These are phyloP conservation scores for Melangyna quadrimaculata DNA, from an alignment of 2,888 invertebrate species.

Conservation along the genomic window DNA sequence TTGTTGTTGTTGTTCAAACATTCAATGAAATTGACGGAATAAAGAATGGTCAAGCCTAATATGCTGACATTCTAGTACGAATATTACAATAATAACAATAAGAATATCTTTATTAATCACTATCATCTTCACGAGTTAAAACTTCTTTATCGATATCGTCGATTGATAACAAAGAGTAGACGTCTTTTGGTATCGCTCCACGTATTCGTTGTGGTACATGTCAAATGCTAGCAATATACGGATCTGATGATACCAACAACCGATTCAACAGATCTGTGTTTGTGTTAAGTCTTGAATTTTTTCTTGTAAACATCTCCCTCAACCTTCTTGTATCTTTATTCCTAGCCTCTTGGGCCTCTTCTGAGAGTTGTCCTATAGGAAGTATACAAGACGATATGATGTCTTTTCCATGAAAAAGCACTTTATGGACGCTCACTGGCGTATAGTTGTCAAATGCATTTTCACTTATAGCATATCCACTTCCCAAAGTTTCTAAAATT, in stretches of 20 bases:
- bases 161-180: neutral
- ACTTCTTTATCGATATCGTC: neutral
- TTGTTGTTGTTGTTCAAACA: too few species aligned
- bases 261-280: constrained; percentile 10
- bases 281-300: neutral
- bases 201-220: neutral
- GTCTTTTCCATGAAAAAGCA: constrained; percentile 5
- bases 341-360: constrained; percentile 10
- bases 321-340: constrained; percentile 8
- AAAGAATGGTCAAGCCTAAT: too few species aligned
- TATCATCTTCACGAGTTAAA: neutral
- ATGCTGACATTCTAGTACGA: too few species aligned
- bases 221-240: neutral
- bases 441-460: neutral
- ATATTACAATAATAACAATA: neutral
- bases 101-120: neutral
- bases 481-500: constrained; percentile 5
- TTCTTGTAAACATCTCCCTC: neutral
- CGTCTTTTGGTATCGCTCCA: neutral
- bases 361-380: constrained; percentile 26
- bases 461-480: neutral
- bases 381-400: constrained; percentile 1
- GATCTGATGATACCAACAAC: neutral
- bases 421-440: neutral
- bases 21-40: too few species aligned